Evolutionary conservation across 2,797 vertebrate species (phyloP).

Genomic region (Pelobates cultripes): DNA sequence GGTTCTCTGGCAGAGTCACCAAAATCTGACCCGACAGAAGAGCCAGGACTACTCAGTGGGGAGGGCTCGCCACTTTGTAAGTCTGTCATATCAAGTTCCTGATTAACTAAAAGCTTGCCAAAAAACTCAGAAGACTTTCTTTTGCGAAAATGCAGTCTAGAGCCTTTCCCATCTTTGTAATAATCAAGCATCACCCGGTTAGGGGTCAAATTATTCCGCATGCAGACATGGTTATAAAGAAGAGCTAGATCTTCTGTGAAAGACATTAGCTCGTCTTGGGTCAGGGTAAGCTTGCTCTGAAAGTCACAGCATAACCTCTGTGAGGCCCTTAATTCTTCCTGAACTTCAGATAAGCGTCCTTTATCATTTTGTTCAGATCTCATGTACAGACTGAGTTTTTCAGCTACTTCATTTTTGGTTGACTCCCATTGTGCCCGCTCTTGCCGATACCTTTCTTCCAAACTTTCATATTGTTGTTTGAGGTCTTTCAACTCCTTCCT

Average conservation of each 20-base stretch:
- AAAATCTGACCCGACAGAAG: conserved; percentile 63
- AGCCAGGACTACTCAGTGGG: conserved; percentile 69
- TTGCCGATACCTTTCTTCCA: conserved; percentile 74
- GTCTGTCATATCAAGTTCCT: conserved; percentile 66
- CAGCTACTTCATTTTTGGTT: conserved; percentile 76
- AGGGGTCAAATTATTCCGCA: conserved; percentile 82
- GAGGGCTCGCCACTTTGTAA: conserved; percentile 68
- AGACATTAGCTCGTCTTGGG: conserved; percentile 83
- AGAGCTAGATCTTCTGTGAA: conserved; percentile 85
- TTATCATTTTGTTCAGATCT: conserved; percentile 77
- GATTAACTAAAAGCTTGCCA: conserved; percentile 68
- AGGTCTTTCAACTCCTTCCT: conserved; percentile 76
- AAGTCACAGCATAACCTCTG: conserved; percentile 77
- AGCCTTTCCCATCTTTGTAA: conserved; percentile 72
- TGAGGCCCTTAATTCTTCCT: conserved; percentile 78
- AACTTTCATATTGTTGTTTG: conserved; percentile 66
- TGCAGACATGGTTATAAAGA: conserved; percentile 85
- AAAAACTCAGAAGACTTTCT: conserved; percentile 72
- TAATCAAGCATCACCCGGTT: conserved; percentile 83
- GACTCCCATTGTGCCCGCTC: conserved; percentile 78
- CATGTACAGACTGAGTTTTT: conserved; percentile 80
- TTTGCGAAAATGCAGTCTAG: conserved; percentile 67
- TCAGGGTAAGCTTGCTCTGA: conserved; percentile 77
- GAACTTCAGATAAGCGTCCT: conserved; percentile 77
- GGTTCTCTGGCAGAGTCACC: conserved; percentile 78